Evolutionary conservation across 2,888 invertebrate species (phyloP), one percentile per base, ranked within the genome.

Genomic region (Calameuta idolon): DNA sequence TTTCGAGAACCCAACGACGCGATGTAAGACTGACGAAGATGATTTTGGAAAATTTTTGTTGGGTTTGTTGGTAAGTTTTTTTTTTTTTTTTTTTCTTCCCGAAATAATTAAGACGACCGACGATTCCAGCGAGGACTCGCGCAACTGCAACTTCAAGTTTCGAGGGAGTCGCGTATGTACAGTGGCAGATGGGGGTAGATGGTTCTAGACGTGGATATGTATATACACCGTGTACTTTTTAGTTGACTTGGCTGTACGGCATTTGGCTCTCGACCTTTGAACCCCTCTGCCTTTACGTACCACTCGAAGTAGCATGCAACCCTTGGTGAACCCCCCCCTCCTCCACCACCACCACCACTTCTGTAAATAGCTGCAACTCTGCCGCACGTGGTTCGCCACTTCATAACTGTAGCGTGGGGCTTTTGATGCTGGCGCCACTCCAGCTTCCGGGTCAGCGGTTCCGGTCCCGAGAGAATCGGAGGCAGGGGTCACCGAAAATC

Each of bases 391-490:
- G 75, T 35, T 79, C 77, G 77, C 74, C 37, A 75, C 71, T 73
- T 76, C 74, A 71, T 75, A 79, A 76, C 77, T 40, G 76, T 75
- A 73, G 12, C 75, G 69, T 12, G 69, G 69, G 35, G 71, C 37
- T 82, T 76, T 75, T 77, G 75, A n/a, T 40, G 79, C 79, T 82
- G 82, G 82, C 81, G 55, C 37, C 75, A 35, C 75, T 83, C 82
- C 82, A 82, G 69, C 81, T 81, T 81, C 78, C 81, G 80, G 82
- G 81, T 83, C 82, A 80, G 71, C 79, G 77, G 78, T 79, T 81
- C 76, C 74, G 71, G 79, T 77, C 76, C 76, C 80, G 77, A 40
- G 80, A 71, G 71, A 55, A 55, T 55, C 71, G 9, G n/a, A n/a
- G n/a, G 71, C 31, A 15, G 31, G 15, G 71, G 71, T 71, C 71